These are phyloP conservation scores for Carassius gibelio DNA, from an alignment of 2,113 vertebrate species.

Conservation along the genomic window DNA sequence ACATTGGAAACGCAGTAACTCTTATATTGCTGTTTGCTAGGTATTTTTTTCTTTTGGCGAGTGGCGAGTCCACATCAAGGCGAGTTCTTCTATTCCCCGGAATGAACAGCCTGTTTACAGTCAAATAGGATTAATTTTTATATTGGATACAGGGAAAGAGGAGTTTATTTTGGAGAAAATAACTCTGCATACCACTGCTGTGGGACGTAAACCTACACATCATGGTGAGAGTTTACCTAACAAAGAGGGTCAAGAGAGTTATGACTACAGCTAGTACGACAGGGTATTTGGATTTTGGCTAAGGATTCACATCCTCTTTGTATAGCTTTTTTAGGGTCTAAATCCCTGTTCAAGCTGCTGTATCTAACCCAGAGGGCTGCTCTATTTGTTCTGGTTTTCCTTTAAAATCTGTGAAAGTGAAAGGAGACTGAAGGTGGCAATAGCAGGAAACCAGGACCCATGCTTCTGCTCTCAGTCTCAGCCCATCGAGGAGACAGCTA, in stretches of 20 bases:
- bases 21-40: no score
- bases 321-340: neutral
- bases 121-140: no score
- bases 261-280: neutral
- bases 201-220: no score
- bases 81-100: no score
- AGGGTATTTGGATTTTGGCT: neutral
- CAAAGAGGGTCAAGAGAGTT: neutral
- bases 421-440: neutral
- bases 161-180: neutral
- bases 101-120: no score
- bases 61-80: no score
- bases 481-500: neutral
- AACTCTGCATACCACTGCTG: no score
- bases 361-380: neutral
- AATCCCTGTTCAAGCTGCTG: neutral
- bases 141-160: no score
- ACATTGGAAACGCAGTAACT: no score
- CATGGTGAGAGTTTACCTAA: neutral
- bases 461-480: neutral
- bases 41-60: no score
- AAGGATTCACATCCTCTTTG: neutral
- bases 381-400: neutral
- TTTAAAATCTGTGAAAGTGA: neutral
- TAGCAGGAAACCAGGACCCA: neutral